Base-by-base conservation (phyloP, 1,140 invertebrate genomes). In the Magallana gigas region DNA sequence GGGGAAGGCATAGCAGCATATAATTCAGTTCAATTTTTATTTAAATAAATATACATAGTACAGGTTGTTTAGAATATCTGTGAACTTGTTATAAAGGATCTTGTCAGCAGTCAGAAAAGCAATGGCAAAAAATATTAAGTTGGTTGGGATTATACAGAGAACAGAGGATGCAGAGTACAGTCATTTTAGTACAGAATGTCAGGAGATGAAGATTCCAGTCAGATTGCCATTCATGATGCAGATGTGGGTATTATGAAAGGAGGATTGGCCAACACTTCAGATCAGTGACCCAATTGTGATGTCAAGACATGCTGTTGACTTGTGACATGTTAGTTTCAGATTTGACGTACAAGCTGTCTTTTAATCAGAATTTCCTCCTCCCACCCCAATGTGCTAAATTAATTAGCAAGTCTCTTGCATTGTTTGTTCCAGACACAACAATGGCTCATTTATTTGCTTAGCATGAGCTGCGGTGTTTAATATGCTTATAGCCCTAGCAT, bases 401-500 rank as follows among this genome's bases (percentile, higher is more conserved):
- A 76, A 76, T 76, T 29, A 76, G 29, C 36, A 36, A 76, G 68
- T 76, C 68, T 29, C 36, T 76, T 76, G 23, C 36, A 76, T 76
- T 76, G 68, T 76, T 76, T 76, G 36, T 29, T 12, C 23, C 68
- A 76, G 68, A 76, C 68, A 76, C 36, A 76, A 76, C 68, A 76
- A 29, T 36, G 68, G 68, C 8, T 76, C 68, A 76, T 76, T 76
- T 76, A 76, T 76, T 76, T 76, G 68, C 23, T 76, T 76, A 76
- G 68, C 68, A 76, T 76, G 68, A 8, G 23, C 36, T 29, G 68
- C 36, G 23, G 23, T 23, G 23, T 36, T 18, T 29, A 76, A 23
- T 29, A 76, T 9, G 68, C 68, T 76, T 76, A 48, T 48, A 23
- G 23, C 68, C 23, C 11, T 29, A 29, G 23, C 68, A 76, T 76